Base-by-base conservation (phyloP, 2,113 vertebrate genomes). In the Platanista minor region DNA sequence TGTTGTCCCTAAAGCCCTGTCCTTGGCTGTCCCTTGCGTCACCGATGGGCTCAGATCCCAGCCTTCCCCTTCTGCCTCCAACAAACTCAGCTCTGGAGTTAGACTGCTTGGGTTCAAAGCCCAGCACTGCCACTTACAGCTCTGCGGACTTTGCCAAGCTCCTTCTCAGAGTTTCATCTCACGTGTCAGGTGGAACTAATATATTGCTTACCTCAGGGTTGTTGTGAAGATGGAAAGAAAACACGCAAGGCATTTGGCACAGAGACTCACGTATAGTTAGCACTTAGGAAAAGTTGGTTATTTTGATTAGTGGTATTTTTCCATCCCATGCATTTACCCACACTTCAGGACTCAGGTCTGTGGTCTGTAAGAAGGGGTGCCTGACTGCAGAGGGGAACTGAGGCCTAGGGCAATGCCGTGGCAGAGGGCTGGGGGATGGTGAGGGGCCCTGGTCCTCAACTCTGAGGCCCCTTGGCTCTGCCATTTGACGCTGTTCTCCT, bases 1-100 rank as follows among this genome's bases (percentile, higher is more conserved):
- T 84, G 21, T 90, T 87, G 75, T 90, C 83, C 69, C 87, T 54
- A 41, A 71, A 69, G 64, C n/a, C 75, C 64, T 90, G 95, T 84
- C 75, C 90, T 85, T 74, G 86, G 52, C 83, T 90, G 87, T 31
- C 71, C 66, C 8, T 84, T 10, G 43, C 31, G 18, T 80, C 29
- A 2, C 49, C 9, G 0, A 21, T 33, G 87, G 69, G 49, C 71
- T 97, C 66, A n/a, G 74, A 41, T 49, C 81, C 29, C n/a, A 72
- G 67, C 57, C 33, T 33, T 3, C 5, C 25, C 39, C 11, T 8
- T 20, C 9, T 1, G 20, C 74, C 61, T 89, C 41, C 33, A 6
- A 20, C 61, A 87, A 94, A 27, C n/a, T 25, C 1, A 0, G 72
- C 21, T 80, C 67, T 39, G 39, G 71, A 61, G 77, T 72, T 82